Base-by-base conservation (phyloP, 2,888 invertebrate species). In the Muschampia plurimacula region DNA sequence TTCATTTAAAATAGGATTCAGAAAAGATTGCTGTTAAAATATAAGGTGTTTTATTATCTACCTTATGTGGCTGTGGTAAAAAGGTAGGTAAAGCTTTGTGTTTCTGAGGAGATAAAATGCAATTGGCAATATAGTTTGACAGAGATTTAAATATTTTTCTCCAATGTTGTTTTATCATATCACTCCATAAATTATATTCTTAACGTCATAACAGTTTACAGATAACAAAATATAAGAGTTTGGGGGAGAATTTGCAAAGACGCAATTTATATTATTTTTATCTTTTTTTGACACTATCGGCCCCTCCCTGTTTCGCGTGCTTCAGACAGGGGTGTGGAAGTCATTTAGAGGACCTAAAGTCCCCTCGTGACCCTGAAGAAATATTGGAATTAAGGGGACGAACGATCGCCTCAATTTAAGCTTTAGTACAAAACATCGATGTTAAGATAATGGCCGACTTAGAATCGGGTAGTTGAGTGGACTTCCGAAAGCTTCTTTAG, bases 261-360 rank as follows among this genome's bases (percentile, higher is more conserved):
- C 81, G 90, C 89, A 87, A 91, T 94, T 90, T 89, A 93, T 94
- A 89, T 91, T 91, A 89, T 89, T 93, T 93, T 94, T 94, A 94
- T 94, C 93, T 94, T 94, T 91, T 92, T 93, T 89, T 94, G 94
- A 94, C 94, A 92, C 90, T 94, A 94, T 94, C 94, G 84, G 85
- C 77, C 87, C 91, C 91, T 87, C 90, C 89, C 86, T 83, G 81
- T 80, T 84, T 83, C 80, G 88, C 85, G 85, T 91, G 92, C 82
- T 84, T 69, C 85, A 83, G 91, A 90, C 91, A 91, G 90, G 91
- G 92, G 92, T 88, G 91, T 87, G 87, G 91, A 88, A 86, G 90
- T 88, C 89, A 86, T 91, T 92, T 87, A 85, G 87, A 84, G 55
- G 28, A 57, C 57, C 81, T 84, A 79, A 80, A 83, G 83, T 82